Evolutionary conservation across 1,140 invertebrate genomes (phyloP).

Genomic region (Psix sp.): DNA sequence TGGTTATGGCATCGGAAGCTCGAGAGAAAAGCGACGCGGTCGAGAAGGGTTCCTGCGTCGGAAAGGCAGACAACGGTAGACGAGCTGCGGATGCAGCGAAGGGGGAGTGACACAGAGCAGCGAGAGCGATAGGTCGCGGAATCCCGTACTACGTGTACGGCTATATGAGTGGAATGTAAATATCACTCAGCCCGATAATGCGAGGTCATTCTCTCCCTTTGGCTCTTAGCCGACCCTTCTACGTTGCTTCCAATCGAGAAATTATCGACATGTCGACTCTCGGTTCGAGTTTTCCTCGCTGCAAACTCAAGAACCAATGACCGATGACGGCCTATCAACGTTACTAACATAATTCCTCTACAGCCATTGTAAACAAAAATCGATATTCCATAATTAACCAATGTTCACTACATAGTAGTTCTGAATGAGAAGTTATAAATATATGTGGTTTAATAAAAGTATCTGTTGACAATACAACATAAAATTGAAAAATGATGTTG

Average conservation of each 20-base stretch:
- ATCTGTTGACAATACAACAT: too few relatives aligned
- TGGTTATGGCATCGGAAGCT: slow-evolving; percentile 49
- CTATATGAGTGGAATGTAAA: slow-evolving; percentile 75
- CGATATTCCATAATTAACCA: slow-evolving; percentile 38
- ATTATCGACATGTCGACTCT: slow-evolving; percentile 63
- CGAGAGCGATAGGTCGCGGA: slow-evolving; percentile 55
- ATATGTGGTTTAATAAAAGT: too few relatives aligned
- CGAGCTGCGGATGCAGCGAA: slow-evolving; percentile 44
- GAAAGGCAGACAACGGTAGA: slow-evolving; percentile 47
- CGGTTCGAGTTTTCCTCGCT: slow-evolving; percentile 48
- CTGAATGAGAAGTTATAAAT: slow-evolving; percentile 5
- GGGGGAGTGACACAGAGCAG: slow-evolving; percentile 57
- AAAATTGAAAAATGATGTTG: too few relatives aligned
- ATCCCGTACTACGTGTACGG: slow-evolving; percentile 58
- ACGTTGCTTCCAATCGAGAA: slow-evolving; percentile 61
- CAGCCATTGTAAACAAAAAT: slow-evolving; percentile 43
- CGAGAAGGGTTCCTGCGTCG: slow-evolving; percentile 29
- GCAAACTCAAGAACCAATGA: slow-evolving; percentile 57
- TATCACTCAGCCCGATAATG: slow-evolving; percentile 73
- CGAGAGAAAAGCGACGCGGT: slow-evolving; percentile 36
- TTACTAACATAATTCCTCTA: slow-evolving; percentile 46
- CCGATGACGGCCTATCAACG: slow-evolving; percentile 36
- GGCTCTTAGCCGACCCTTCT: slow-evolving; percentile 51
- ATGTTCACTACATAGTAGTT: slow-evolving; percentile 11
- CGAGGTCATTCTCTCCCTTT: slow-evolving; percentile 67